These are phyloP conservation scores for Cecidostiba fungosa DNA, from an alignment of 2,888 invertebrate genomes.

Conservation along the genomic window DNA sequence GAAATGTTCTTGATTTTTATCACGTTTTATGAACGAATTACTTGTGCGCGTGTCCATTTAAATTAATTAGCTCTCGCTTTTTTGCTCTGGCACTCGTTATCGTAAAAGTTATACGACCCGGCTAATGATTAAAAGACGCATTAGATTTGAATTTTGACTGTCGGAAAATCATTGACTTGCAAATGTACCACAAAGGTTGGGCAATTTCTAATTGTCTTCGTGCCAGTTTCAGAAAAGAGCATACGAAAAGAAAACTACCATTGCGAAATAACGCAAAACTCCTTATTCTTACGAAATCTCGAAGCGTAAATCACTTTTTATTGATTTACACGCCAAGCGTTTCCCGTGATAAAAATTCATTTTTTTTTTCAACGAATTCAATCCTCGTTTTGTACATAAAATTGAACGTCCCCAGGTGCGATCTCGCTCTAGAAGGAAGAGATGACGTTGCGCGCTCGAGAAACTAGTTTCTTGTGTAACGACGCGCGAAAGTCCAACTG, in stretches of 20 bases:
- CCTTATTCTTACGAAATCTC: background rate
- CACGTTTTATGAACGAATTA: too few species aligned
- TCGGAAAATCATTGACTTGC: background rate
- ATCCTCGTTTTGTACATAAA: background rate
- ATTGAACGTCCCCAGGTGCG: background rate
- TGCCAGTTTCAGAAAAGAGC: background rate
- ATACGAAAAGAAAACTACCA: background rate
- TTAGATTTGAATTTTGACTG: background rate
- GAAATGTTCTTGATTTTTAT: background rate
- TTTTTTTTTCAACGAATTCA: background rate
- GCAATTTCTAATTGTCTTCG: background rate
- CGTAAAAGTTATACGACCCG: background rate
- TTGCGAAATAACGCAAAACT: background rate
- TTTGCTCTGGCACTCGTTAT: background rate
- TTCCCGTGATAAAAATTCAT: background rate
- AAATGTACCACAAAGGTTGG: background rate
- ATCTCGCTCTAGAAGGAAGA: conserved; percentile 25
- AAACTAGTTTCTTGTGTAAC: conserved; percentile 77
- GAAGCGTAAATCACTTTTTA: background rate
- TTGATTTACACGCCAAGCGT: background rate
- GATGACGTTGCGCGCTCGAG: conserved; percentile 28
- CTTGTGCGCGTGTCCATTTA: background rate
- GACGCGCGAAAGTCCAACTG: conserved; percentile 70
- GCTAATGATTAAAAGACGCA: background rate
- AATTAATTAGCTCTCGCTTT: background rate